Evolutionary conservation across 1,140 invertebrate species (phyloP), one percentile per base, ranked within the genome.

Genomic region (Bombus haemorrhoidalis): DNA sequence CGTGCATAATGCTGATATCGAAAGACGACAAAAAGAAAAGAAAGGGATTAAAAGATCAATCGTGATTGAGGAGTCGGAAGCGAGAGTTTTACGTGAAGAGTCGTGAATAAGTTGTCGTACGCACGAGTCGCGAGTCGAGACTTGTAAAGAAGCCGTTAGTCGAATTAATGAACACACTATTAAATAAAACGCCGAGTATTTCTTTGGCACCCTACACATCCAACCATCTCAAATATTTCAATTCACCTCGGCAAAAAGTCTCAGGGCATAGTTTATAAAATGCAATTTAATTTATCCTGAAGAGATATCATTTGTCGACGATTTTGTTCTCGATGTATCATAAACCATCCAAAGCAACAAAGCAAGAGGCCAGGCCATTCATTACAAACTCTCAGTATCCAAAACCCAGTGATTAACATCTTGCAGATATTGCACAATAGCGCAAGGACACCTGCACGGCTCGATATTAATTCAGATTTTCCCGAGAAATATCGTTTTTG

Each of bases 401-500:
- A 32, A 71, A 76, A 73, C 53, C 81, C 73, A 78, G 81, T 91
- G 91, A 93, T 92, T 93, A 93, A 93, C 91, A 90, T 89, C 89
- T 91, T 85, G 89, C 86, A 90, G 88, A 89, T 92, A 92, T 91
- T 92, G 86, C 83, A 81, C 90, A 93, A 92, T 92, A 92, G 89
- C 86, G 79, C 72, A 68, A 81, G 81, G 87, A 91, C 91, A 91
- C 92, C 90, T 91, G 90, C 86, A 85, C 82, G 77, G 79, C 81
- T 81, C 78, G 87, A 90, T 92, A 92, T 92, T 91, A 92, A 90
- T 86, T 93, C 83, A 85, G 89, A 92, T 90, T 89, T 89, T 62
- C 69, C 64, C 74, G 77, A 79, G 87, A 86, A 88, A 89, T 83
- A 87, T 89, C 77, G 80, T 81, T 74, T 62, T 90, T 89, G 87